Evolutionary conservation across 2,888 invertebrate species (phyloP), one percentile per base, ranked within the genome.

Genomic region (Atrina japonica): DNA sequence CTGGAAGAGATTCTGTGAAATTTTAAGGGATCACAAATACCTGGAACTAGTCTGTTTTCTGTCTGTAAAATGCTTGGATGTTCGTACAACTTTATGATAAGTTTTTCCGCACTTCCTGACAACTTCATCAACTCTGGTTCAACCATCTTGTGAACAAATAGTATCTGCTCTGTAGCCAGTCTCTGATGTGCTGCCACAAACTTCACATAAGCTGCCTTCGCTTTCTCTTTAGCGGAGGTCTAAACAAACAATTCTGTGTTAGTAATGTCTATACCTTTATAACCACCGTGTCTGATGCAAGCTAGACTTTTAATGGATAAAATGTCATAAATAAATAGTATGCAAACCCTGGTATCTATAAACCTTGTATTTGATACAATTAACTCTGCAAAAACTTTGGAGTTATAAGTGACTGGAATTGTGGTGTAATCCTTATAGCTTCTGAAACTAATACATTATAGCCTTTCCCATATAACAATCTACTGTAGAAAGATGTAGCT

Each of bases 81-180:
- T 63, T 88, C 83, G 61, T 86, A 86, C 35, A 88, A 77, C 27
- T 78, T 77, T 43, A 79, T 72, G 30, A 87, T 77, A n/a, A 88
- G 76, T 21, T 77, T 60, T 1, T 58, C 64, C 5, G 87, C 85
- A 14, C 75, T 76, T 58, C 73, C 74, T 16, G 80, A 75, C 56
- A 81, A 73, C 43, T 78, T 71, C 23, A 86, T 69, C 1, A 84
- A 66, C 16, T 81, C 81, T 0, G 78, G 73, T 35, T 85, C 81
- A 2, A 77, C 81, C 35, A 88, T 75, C 21, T 79, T 70, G 70
- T 83, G 71, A 14, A 71, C 59, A 73, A 81, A 85, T 43, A 88
- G 72, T 0, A 83, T 78, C 66, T 86, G 83, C 47, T 86, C 84
- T 27, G 86, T 83, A 2, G 84, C 79, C 60, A 87, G 70, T 41